These are phyloP conservation scores for Hypomecis punctinalis DNA, from an alignment of 2,888 invertebrate species.

Conservation along the genomic window DNA sequence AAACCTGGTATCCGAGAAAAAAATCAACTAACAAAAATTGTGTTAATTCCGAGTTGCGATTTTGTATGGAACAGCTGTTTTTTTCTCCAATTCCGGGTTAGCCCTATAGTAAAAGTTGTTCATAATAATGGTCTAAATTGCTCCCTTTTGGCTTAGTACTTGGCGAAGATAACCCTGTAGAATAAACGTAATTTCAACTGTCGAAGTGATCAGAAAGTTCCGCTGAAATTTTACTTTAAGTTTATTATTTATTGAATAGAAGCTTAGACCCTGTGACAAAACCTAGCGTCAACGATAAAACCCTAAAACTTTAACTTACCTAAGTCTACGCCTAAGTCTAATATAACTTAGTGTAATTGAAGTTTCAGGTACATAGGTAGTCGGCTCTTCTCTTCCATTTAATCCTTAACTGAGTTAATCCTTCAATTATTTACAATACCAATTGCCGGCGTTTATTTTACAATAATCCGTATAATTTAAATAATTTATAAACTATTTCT, in stretches of 20 bases:
- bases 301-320: slow-evolving; percentile 72
- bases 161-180: background rate
- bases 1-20: too few species aligned
- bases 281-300: slow-evolving; percentile 76
- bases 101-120: too few species aligned
- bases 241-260: slow-evolving; percentile 49
- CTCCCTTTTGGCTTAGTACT: too few species aligned
- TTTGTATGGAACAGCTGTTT: too few species aligned
- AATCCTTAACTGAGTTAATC: slow-evolving; percentile 58
- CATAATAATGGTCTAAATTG: too few species aligned
- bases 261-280: slow-evolving; percentile 79
- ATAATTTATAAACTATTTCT: slow-evolving; percentile 18
- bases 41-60: too few species aligned
- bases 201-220: background rate
- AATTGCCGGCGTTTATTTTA: slow-evolving; percentile 45
- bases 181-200: background rate
- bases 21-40: too few species aligned
- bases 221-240: background rate
- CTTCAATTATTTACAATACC: slow-evolving; percentile 67
- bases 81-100: too few species aligned
- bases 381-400: slow-evolving; percentile 70
- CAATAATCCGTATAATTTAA: slow-evolving; percentile 38
- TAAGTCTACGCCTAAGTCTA: slow-evolving; percentile 77
- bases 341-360: slow-evolving; percentile 80
- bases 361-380: slow-evolving; percentile 79